Base-by-base conservation (phyloP, 1,140 invertebrate genomes). In the Samia ricini region DNA sequence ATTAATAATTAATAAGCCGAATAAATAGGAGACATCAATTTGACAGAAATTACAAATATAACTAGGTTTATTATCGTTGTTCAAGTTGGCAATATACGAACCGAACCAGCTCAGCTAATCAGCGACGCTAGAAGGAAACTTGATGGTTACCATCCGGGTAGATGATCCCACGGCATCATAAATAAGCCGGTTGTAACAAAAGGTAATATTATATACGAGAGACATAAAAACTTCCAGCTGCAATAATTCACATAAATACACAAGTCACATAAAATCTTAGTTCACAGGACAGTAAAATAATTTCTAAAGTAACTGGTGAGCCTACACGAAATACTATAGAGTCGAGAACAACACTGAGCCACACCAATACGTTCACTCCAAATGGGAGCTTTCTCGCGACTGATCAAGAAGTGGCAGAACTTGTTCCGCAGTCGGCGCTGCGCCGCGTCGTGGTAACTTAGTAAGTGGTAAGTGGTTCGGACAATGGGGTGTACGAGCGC, bases 401-500 rank as follows among this genome's bases (percentile, higher is more conserved):
- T 83, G 74, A 70, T 52, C 51, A 20, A 23, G 19, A 22, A 52
- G 22, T 52, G 22, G 59, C 22, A 29, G 29, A 24, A 57, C 57
- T 20, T 2, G 29, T 55, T 55, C 24, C 29, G 59, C 55, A 29
- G 22, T 33, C 19, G 2, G 60, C 62, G 48, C 33, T 15, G 33
- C n/a, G 2, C 10, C 15, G 33, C 8, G 33, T 15, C 33, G 33
- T n/a, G 26, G 26, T 29, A 29, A 29, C 26, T 29, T 29, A 29
- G 26, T 29, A 29, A 5, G 26, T 29, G 26, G 33, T 15, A 15
- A 42, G 33, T 42, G 33, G 33, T 15, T 15, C 33, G 33, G 33
- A 72, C 71, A 76, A 72, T 76, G 70, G 72, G 65, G 63, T 76
- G 69, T 68, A 68, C 73, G 70, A 75, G 74, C 80, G 76, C 81